phyloP scores from a whole-genome alignment of 2,888 invertebrate genomes.

The Listrodromus nycthemerus region DNA sequence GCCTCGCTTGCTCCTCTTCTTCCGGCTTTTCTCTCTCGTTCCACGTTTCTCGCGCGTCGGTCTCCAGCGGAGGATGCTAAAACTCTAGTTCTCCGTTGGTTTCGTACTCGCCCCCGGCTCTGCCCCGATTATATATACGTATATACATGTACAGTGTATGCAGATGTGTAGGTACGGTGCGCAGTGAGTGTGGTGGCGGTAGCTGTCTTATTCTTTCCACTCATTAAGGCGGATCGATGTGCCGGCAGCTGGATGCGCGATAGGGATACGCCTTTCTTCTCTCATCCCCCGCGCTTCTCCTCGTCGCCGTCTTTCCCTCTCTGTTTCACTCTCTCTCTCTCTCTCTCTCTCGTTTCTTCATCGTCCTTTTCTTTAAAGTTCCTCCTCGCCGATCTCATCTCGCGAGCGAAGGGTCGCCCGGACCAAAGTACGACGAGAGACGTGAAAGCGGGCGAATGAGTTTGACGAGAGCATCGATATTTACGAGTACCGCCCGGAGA shows the following conservation, averaged over 20 bases:
- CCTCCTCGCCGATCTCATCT: conserved; percentile 49
- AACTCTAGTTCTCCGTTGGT: conserved; percentile 44
- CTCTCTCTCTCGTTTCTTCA: conserved; percentile 12
- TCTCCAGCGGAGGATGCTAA: conserved; percentile 35
- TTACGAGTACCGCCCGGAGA: conserved; percentile 39
- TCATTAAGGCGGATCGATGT: conserved; percentile 85
- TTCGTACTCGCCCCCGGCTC: conserved; percentile 36
- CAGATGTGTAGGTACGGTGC: conserved; percentile 30
- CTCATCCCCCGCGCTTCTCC: conserved; percentile 58
- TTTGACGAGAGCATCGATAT: conserved; percentile 67
- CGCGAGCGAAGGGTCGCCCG: conserved; percentile 46
- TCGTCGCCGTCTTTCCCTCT: conserved; percentile 28
- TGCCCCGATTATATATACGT: conserved; percentile 45
- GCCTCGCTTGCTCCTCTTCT: not conserved
- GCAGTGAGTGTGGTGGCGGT: conserved; percentile 71
- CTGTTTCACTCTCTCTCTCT: conserved; percentile 4
- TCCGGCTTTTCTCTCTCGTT: conserved; percentile 27
- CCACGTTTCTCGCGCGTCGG: conserved; percentile 23
- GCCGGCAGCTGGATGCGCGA: conserved; percentile 79
- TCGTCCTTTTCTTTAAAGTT: conserved; percentile 5
- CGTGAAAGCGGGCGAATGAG: conserved; percentile 49
- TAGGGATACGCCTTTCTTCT: conserved; percentile 69
- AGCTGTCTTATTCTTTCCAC: conserved; percentile 84
- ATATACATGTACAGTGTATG: conserved; percentile 43
- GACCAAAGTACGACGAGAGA: conserved; percentile 47